These are phyloP conservation scores for Luehdorfia chinensis DNA, from an alignment of 1,140 invertebrate genomes.

Conservation along the genomic window DNA sequence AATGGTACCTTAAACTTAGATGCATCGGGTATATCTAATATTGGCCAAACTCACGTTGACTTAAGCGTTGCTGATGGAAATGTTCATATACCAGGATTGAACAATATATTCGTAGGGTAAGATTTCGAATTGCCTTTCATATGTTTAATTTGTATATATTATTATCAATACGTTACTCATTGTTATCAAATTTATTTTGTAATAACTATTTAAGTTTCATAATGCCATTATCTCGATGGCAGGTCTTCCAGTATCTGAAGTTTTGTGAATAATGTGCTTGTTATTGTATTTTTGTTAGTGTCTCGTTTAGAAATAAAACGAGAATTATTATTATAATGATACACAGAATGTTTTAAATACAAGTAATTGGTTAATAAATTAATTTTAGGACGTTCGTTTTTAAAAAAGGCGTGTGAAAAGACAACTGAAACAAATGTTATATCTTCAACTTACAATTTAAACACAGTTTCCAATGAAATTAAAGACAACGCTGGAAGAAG, in stretches of 20 bases:
- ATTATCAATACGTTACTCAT: background rate
- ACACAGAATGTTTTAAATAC: too few species aligned
- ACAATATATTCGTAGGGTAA: conserved; percentile 47
- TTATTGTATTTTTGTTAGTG: too few species aligned
- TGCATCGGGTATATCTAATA: conserved; percentile 54
- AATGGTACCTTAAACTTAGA: conserved; percentile 46
- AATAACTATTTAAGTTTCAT: too few species aligned
- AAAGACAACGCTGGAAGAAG: conserved; percentile 7
- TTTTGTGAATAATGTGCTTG: too few species aligned
- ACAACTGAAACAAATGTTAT: background rate
- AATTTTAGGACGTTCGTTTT: conserved; percentile 3
- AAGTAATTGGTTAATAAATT: too few species aligned
- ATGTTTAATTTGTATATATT: conserved; percentile 1
- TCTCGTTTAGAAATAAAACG: too few species aligned
- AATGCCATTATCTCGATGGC: too few species aligned
- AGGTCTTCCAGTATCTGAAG: too few species aligned
- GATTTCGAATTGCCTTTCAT: background rate
- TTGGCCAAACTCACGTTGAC: conserved; percentile 45
- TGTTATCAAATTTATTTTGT: too few species aligned
- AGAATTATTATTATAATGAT: too few species aligned
- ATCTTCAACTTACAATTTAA: background rate
- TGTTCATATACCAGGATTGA: conserved; percentile 45
- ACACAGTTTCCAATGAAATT: conserved; percentile 1
- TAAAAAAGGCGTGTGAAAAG: conserved; percentile 2
- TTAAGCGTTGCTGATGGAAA: conserved; percentile 35